Conservation (phyloP, 2,797 vertebrate species). For the Echiichthys vipera region DNA sequence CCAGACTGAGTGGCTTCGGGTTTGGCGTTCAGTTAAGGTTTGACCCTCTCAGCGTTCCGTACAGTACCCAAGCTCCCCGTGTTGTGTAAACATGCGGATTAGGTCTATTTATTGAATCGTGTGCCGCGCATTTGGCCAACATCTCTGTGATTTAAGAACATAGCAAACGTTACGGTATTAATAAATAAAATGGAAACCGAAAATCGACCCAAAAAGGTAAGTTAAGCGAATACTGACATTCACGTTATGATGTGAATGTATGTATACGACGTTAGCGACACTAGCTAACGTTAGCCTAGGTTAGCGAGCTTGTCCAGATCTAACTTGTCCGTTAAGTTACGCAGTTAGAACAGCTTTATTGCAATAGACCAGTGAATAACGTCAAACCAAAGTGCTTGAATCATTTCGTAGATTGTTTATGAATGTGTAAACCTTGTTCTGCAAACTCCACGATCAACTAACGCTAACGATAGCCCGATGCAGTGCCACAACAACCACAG, state of each 20-base stretch:
- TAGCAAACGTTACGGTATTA: too few species aligned
- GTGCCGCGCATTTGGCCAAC: fast-evolving
- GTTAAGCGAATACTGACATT: not conserved
- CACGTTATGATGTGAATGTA: not conserved
- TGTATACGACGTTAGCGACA: not conserved
- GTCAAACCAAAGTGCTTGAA: not conserved
- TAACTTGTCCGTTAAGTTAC: too few species aligned
- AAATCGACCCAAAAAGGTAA: constrained; percentile 76
- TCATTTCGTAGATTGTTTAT: not conserved
- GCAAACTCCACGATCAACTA: not conserved
- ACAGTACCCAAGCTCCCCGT: not conserved
- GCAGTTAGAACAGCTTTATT: not conserved
- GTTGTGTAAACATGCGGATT: constrained; percentile 54
- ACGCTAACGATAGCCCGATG: not conserved
- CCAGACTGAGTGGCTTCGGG: not conserved
- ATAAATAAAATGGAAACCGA: constrained; percentile 81
- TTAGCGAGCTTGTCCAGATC: constrained; percentile 10
- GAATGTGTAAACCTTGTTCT: not conserved
- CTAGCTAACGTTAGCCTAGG: constrained; percentile 16
- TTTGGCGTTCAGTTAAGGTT: not conserved
- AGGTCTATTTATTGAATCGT: not conserved
- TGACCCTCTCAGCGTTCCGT: constrained; percentile 58
- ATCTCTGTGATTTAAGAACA: fast-evolving
- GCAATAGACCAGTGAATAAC: fast-evolving
- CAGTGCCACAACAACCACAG: not conserved